phyloP scores from a whole-genome alignment of 2,797 vertebrate species.

The Bucorvus abyssinicus region DNA sequence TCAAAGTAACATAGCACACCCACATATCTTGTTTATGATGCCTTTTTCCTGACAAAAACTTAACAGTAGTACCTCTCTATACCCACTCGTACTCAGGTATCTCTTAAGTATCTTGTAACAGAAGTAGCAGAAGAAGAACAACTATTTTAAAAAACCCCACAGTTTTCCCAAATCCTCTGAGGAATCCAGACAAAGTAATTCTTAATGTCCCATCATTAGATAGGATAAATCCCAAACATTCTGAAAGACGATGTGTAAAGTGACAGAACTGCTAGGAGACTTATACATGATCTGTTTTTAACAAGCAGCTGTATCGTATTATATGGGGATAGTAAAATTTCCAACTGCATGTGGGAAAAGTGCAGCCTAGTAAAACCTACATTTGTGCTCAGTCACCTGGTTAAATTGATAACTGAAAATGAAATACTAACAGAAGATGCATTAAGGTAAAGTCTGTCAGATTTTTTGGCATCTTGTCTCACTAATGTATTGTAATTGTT shows the following conservation, averaged over 20 bases:
- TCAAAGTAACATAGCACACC: neutral
- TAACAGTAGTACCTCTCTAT: neutral
- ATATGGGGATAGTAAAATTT: neutral
- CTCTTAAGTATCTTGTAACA: neutral
- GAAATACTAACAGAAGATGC: neutral
- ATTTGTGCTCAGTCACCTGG: neutral
- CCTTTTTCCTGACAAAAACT: neutral
- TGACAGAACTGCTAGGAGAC: neutral
- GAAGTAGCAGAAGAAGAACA: neutral
- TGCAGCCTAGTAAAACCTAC: neutral
- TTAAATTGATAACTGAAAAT: neutral
- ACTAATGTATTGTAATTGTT: neutral
- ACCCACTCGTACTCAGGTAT: neutral
- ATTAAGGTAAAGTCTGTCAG: neutral
- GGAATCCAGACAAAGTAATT: neutral
- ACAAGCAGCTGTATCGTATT: neutral
- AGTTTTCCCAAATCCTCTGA: neutral
- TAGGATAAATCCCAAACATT: neutral
- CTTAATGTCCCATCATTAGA: neutral
- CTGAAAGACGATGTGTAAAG: neutral
- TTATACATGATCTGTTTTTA: neutral
- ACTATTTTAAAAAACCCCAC: neutral
- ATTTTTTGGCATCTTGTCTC: neutral
- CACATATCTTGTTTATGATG: neutral
- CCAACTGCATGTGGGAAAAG: neutral